Evolutionary conservation across 1,140 invertebrate genomes (phyloP).

Genomic region (Eumeta japonica): DNA sequence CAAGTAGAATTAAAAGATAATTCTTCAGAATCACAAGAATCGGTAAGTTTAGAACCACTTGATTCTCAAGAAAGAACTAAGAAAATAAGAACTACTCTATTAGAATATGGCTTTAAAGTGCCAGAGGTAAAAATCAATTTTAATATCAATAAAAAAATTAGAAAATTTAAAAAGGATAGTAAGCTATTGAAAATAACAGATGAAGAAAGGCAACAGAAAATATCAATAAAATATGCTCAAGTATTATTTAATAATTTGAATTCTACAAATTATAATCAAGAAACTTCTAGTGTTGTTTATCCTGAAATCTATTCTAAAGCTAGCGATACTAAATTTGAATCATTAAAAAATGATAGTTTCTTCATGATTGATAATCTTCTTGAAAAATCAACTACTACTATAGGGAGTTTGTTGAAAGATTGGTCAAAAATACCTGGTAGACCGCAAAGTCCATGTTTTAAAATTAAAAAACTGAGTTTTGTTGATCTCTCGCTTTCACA

Average conservation of each 20-base stretch:
- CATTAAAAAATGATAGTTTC: constrained; percentile 27
- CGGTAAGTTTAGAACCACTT: constrained; percentile 26
- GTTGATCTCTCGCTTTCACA: constrained; percentile 29
- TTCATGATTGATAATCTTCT: constrained; percentile 51
- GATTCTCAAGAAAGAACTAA: constrained; percentile 27
- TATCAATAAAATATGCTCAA: constrained; percentile 35
- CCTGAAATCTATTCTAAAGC: too few relatives aligned
- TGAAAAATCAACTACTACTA: constrained; percentile 23
- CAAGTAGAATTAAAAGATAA: constrained; percentile 20
- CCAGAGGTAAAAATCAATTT: constrained; percentile 22
- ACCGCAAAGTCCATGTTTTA: constrained; percentile 32
- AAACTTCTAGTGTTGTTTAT: constrained; percentile 8
- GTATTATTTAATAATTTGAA: constrained; percentile 29
- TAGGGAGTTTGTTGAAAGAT: constrained; percentile 46
- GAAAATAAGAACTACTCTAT: constrained; percentile 36
- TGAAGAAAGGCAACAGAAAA: constrained; percentile 33
- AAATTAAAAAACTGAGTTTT: constrained; percentile 22
- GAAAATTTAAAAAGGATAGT: constrained; percentile 27
- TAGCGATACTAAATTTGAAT: too few relatives aligned
- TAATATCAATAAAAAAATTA: constrained; percentile 20
- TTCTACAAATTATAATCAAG: constrained; percentile 7
- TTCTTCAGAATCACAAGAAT: constrained; percentile 10
- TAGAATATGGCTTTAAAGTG: constrained; percentile 46
- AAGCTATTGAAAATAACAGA: constrained; percentile 28
- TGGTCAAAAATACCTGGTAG: constrained; percentile 51